These are phyloP conservation scores for Zonitis immaculata DNA, from an alignment of 2,888 invertebrate species.

Conservation along the genomic window DNA sequence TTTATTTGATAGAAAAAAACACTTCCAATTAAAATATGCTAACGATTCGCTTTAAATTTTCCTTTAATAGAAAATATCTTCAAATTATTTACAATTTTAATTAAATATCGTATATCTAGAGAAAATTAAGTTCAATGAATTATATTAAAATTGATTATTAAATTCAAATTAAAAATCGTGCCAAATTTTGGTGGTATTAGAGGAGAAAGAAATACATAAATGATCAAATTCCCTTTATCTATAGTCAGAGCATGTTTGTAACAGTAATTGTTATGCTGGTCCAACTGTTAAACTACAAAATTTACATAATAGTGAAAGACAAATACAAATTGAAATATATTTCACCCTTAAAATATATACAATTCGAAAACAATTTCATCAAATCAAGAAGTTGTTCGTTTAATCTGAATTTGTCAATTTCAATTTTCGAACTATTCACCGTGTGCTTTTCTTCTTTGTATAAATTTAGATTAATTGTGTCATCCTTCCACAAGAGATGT, in stretches of 20 bases:
- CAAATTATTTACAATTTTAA: too few relatives aligned
- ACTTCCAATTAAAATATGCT: too few relatives aligned
- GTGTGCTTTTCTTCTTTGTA: too few relatives aligned
- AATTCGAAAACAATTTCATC: conserved; percentile 10
- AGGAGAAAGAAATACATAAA: conserved; percentile 5
- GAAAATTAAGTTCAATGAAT: too few relatives aligned
- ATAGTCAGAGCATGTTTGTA: conserved; percentile 16
- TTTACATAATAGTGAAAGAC: conserved; percentile 15
- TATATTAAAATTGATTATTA: too few relatives aligned
- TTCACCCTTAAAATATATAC: conserved; percentile 5
- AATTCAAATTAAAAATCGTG: too few relatives aligned
- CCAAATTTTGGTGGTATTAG: too few relatives aligned
- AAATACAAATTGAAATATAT: conserved; percentile 5
- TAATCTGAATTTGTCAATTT: conserved; percentile 8
- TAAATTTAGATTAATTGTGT: background rate
- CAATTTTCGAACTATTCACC: too few relatives aligned
- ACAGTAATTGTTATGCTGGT: conserved; percentile 20
- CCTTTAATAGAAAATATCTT: too few relatives aligned
- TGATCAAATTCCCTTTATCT: conserved; percentile 9
- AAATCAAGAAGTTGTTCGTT: conserved; percentile 10
- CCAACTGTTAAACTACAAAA: conserved; percentile 16
- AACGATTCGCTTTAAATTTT: too few relatives aligned
- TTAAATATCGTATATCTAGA: too few relatives aligned
- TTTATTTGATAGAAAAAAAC: background rate
- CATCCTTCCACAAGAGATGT: too few relatives aligned